These are phyloP conservation scores for Heteractis magnifica DNA, from an alignment of 92 coral and sea anemone species.

Conservation along the genomic window DNA sequence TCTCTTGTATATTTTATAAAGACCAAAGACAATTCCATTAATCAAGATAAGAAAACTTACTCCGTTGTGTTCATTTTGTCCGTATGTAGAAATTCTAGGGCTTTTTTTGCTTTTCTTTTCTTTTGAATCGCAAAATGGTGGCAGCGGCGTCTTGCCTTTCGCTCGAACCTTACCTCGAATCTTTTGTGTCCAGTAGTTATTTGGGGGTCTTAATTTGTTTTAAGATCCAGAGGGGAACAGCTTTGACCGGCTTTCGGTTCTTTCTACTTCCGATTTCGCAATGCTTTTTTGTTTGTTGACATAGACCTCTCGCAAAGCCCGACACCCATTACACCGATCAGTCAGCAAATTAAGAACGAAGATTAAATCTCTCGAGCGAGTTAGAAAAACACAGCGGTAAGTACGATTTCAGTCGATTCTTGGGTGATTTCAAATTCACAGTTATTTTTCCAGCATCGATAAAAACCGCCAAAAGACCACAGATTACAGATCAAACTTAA, in stretches of 20 bases:
- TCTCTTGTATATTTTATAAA: too few species aligned
- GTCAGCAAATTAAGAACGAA: neutral
- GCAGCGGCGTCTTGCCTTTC: neutral
- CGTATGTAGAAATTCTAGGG: neutral
- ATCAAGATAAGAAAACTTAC: neutral
- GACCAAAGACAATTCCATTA: too few species aligned
- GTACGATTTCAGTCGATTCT: neutral
- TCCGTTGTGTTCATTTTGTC: neutral
- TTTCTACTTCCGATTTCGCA: neutral
- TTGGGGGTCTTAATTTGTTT: neutral
- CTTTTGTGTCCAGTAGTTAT: neutral
- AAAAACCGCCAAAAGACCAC: neutral
- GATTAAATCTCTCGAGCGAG: neutral
- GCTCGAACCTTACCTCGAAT: neutral
- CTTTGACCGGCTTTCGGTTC: neutral
- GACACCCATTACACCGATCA: neutral
- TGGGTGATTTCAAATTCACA: too few species aligned
- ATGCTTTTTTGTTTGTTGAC: conserved; percentile 2
- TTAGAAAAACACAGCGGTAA: neutral
- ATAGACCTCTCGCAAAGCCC: neutral
- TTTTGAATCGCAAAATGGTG: neutral
- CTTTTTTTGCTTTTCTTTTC: neutral
- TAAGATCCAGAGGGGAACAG: neutral
- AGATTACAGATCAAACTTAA: neutral
- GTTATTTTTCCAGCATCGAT: too few species aligned